Evolutionary conservation across 1,140 invertebrate species (phyloP).

Genomic region (Popillia japonica): DNA sequence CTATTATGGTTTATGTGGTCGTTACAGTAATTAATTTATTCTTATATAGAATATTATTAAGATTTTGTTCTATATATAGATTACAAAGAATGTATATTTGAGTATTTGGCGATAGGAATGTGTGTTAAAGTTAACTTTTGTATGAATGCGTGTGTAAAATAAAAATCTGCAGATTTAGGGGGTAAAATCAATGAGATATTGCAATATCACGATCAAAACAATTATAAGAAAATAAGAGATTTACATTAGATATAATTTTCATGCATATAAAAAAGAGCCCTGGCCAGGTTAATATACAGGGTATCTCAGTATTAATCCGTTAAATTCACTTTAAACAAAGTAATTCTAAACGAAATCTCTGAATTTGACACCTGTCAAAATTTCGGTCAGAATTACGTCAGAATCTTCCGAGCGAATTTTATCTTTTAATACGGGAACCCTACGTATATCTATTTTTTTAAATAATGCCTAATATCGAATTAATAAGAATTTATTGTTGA

Average conservation of each 20-base stretch:
- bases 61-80: not conserved
- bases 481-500: not conserved
- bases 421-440: too few species aligned
- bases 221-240: too few species aligned
- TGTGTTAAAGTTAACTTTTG: not conserved
- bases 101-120: not conserved
- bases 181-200: not conserved
- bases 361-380: too few species aligned
- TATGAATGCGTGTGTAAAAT: not conserved
- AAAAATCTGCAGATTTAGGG: slow-evolving; percentile 1
- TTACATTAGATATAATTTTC: too few species aligned
- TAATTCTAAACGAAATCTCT: too few species aligned
- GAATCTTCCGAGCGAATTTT: too few species aligned
- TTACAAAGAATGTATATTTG: not conserved
- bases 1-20: not conserved
- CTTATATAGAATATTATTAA: not conserved
- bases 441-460: too few species aligned
- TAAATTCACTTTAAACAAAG: too few species aligned
- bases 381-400: too few species aligned
- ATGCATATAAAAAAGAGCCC: too few species aligned
- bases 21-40: not conserved
- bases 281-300: too few species aligned
- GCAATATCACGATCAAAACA: not conserved
- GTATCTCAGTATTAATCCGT: too few species aligned
- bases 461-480: not conserved